phyloP scores from a whole-genome alignment of 1,140 invertebrate genomes.

The Drosophila nikananu region DNA sequence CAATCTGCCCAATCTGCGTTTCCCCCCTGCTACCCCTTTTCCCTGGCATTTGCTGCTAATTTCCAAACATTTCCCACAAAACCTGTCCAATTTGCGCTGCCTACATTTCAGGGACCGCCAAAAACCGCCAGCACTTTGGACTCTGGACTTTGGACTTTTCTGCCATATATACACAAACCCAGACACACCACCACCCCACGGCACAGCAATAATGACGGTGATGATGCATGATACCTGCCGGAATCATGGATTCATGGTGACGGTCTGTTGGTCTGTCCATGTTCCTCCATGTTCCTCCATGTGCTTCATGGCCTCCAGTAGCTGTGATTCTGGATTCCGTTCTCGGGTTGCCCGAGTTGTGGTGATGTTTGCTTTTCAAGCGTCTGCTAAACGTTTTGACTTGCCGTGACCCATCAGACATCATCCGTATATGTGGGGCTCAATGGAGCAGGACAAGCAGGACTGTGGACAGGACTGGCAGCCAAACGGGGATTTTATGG shows the following conservation, averaged over 20 bases:
- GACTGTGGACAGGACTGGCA: not conserved
- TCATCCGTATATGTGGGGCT: not conserved
- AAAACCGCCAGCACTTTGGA: not conserved
- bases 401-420: slow-evolving; percentile 42
- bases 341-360: not conserved
- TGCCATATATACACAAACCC: not conserved
- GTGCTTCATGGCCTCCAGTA: not conserved
- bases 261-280: not conserved
- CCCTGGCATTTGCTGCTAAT: slow-evolving; percentile 8
- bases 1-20: slow-evolving; percentile 10
- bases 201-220: slow-evolving; percentile 5
- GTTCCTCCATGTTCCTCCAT: not conserved
- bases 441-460: slow-evolving; percentile 3
- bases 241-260: slow-evolving; percentile 3
- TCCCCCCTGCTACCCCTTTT: too few species aligned
- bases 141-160: not conserved
- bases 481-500: slow-evolving; percentile 39
- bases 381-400: slow-evolving; percentile 69
- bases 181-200: not conserved
- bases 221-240: slow-evolving; percentile 31
- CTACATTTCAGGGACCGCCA: slow-evolving; percentile 22
- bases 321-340: not conserved
- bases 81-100: slow-evolving; percentile 12
- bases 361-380: slow-evolving; percentile 52
- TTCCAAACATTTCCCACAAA: slow-evolving; percentile 18